Evolutionary conservation across 2,888 invertebrate species (phyloP).

Genomic region (Pandemis cinnamomeana): DNA sequence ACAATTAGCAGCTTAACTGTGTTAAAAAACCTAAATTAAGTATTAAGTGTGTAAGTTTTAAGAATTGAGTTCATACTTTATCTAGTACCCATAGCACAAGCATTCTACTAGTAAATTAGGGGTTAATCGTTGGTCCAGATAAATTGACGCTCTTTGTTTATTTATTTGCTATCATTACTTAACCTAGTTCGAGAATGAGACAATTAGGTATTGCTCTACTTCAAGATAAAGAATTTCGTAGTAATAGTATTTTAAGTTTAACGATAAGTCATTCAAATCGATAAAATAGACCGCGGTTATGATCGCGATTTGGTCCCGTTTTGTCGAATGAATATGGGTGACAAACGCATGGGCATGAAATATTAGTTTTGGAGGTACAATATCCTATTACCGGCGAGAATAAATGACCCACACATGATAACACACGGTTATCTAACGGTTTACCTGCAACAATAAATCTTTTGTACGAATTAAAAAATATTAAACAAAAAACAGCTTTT

Average conservation of each 20-base stretch:
- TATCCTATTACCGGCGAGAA: neutral
- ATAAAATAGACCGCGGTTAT: neutral
- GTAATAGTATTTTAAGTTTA: neutral
- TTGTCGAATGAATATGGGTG: neutral
- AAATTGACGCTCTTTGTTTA: too few species aligned
- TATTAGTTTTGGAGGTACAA: slow-evolving; percentile 2
- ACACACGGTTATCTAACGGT: neutral
- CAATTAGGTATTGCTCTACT: too few species aligned
- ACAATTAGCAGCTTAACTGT: too few species aligned
- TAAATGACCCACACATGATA: neutral
- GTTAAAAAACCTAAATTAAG: too few species aligned
- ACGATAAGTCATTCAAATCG: neutral
- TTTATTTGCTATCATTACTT: too few species aligned
- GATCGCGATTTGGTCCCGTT: neutral
- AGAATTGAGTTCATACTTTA: too few species aligned
- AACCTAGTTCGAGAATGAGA: too few species aligned
- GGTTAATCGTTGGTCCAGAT: too few species aligned
- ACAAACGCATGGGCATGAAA: neutral
- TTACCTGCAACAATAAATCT: neutral
- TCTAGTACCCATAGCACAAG: too few species aligned
- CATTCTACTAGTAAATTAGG: too few species aligned
- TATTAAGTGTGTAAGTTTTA: too few species aligned
- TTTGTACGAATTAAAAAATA: neutral
- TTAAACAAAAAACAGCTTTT: neutral
- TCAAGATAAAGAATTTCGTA: too few species aligned